Conservation (phyloP, 1,140 invertebrate genomes). For the Trissolcus basalis region DNA sequence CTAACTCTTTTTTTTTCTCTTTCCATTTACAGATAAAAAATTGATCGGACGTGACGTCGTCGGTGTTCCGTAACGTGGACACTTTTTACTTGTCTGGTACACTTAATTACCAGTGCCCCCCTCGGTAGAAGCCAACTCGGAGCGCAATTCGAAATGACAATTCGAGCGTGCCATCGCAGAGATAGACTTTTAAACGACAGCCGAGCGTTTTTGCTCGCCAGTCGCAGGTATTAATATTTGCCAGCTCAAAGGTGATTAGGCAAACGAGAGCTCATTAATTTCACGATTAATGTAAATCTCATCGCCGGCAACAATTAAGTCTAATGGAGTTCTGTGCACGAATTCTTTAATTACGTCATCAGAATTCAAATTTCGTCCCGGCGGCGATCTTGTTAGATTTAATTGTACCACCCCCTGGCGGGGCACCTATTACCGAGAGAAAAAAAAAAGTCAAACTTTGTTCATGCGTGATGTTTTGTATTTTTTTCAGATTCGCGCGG, state of each 20-base stretch:
- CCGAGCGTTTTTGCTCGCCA: constrained; percentile 37
- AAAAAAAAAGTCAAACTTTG: no score
- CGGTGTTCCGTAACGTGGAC: constrained; percentile 9
- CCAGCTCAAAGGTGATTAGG: constrained; percentile 31
- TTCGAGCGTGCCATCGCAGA: no score
- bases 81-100: constrained; percentile 19
- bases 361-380: neutral
- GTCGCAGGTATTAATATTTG: constrained; percentile 24
- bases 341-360: no score
- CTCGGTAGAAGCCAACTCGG: constrained; percentile 6
- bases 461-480: no score
- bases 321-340: constrained; percentile 16
- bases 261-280: constrained; percentile 44
- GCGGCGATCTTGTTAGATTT: no score
- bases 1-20: no score
- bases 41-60: neutral
- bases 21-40: no score
- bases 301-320: constrained; percentile 28
- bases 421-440: no score
- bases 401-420: no score
- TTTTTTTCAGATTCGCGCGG: no score
- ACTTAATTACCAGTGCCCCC: constrained; percentile 20
- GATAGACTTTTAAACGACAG: no score
- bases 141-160: constrained; percentile 35
- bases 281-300: constrained; percentile 34